phyloP scores from a whole-genome alignment of 2,113 vertebrate species.

The Bombycilla garrulus region DNA sequence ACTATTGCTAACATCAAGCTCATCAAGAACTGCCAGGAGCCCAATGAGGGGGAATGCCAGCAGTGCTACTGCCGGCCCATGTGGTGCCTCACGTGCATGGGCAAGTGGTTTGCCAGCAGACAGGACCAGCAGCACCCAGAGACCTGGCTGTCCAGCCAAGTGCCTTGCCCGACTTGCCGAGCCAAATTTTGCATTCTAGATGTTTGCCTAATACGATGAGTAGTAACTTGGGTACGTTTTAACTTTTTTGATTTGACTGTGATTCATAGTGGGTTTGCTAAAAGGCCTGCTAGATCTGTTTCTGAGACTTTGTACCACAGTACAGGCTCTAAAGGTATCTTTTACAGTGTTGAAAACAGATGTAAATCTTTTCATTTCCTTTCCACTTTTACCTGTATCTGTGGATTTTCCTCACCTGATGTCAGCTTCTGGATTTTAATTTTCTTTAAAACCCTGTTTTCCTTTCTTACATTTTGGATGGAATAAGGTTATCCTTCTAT shows the following conservation, averaged over 20 bases:
- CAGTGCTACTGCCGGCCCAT: constrained; percentile 92
- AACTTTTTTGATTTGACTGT: neutral
- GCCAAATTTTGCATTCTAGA: constrained; percentile 93
- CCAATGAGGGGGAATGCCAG: constrained; percentile 80
- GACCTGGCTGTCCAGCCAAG: constrained; percentile 90
- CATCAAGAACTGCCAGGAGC: constrained; percentile 80
- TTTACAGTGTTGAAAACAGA: neutral
- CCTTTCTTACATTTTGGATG: neutral
- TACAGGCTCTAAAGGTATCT: neutral
- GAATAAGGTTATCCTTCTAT: neutral
- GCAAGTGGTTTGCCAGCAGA: constrained; percentile 94
- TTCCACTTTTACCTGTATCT: neutral
- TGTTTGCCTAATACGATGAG: constrained; percentile 83
- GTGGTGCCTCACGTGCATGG: constrained; percentile 96
- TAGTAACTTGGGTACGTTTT: neutral
- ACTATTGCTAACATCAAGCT: constrained; percentile 84
- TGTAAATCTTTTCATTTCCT: neutral
- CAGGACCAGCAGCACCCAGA: constrained; percentile 92
- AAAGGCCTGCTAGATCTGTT: neutral
- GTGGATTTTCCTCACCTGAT: neutral
- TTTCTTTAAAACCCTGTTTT: neutral
- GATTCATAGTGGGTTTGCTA: neutral
- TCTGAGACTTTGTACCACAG: neutral
- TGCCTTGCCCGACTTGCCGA: constrained; percentile 91
- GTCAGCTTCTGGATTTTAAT: neutral